Evolutionary conservation across 1,140 invertebrate species (phyloP), one percentile per base, ranked within the genome.

Genomic region (Drosophila ambigua): DNA sequence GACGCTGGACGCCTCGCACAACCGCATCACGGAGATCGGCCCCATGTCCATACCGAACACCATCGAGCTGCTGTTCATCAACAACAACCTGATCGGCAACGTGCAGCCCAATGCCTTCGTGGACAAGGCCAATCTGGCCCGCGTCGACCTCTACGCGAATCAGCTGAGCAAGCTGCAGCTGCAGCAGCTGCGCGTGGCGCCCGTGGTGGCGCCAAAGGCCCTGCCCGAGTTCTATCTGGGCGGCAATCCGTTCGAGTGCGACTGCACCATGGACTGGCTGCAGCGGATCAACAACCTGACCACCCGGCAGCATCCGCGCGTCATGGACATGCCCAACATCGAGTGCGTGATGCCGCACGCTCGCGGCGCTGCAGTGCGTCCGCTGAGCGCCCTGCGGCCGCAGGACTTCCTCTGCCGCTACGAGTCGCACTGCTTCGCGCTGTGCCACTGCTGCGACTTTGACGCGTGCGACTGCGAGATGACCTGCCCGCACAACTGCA

Each of bases 401-500:
- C 95, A 96, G 78, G 96, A 98, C 82, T 98, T 98, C 92, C 93
- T 98, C 72, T 98, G 97, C 91, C 95, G 95, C 57, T 98, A 98
- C 92, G 95, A 97, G 78, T 96, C 96, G 39, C 97, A 98, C 92
- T 98, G 97, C 93, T 98, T 98, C 92, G 96, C 97, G 15, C 92
- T 98, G 49, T 98, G 97, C 90, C 97, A 97, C 80, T 98, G 97
- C 92, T 98, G 97, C 90, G 97, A 98, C 79, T 98, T 97, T 90
- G 97, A 98, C 90, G 97, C 97, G 50, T 98, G 97, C 92, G 97
- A 98, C 92, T 98, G 97, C 92, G 97, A 98, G 92, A 98, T 98
- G 97, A 97, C 96, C 4, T 98, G 97, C 84, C 97, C 97, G 2
- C 94, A 94, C 68, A 97, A 97, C 87, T 98, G 97, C 92, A 96